These are phyloP conservation scores for Heteronetta atricapilla DNA, from an alignment of 2,113 vertebrate genomes.

Conservation along the genomic window DNA sequence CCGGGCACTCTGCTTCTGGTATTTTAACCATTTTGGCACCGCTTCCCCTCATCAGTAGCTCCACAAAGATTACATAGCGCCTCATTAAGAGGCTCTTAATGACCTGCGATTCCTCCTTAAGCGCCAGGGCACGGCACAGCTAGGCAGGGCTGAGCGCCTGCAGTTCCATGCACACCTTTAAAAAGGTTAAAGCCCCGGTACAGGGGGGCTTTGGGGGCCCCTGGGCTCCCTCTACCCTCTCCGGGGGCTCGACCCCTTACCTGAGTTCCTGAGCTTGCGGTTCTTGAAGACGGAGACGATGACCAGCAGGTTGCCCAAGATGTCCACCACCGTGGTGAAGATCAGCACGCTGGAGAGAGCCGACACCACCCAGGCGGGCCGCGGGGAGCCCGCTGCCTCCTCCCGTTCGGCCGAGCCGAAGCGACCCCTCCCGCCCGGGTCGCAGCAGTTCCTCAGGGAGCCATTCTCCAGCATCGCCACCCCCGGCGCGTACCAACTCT, in stretches of 20 bases:
- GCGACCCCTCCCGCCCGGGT: slow-evolving; percentile 56
- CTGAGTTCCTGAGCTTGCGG: slow-evolving; percentile 87
- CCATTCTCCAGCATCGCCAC: slow-evolving; percentile 81
- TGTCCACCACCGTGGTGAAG: slow-evolving; percentile 88
- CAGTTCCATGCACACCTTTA: neutral
- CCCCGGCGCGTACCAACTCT: neutral
- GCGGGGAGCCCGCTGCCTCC: slow-evolving; percentile 46
- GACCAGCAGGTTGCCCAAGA: slow-evolving; percentile 88
- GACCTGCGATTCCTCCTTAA: neutral
- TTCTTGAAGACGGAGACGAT: slow-evolving; percentile 88
- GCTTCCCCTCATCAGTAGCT: neutral
- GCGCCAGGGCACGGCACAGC: neutral
- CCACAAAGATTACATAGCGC: neutral
- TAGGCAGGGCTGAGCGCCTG: accelerated
- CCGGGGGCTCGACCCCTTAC: slow-evolving; percentile 68
- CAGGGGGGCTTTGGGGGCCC: neutral
- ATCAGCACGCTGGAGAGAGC: slow-evolving; percentile 85
- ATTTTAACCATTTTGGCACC: neutral
- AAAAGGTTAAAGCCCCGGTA: accelerated
- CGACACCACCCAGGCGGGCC: slow-evolving; percentile 83
- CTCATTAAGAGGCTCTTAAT: neutral
- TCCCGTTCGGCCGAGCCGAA: slow-evolving; percentile 54
- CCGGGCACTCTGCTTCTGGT: neutral
- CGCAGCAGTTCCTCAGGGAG: slow-evolving; percentile 81
- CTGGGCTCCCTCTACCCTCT: neutral